Percentiles rank a stretch among this genome's conserved stretches.
phyloP scores from a whole-genome alignment of 92 coral and sea anemone species.

The Metridium senile region DNA sequence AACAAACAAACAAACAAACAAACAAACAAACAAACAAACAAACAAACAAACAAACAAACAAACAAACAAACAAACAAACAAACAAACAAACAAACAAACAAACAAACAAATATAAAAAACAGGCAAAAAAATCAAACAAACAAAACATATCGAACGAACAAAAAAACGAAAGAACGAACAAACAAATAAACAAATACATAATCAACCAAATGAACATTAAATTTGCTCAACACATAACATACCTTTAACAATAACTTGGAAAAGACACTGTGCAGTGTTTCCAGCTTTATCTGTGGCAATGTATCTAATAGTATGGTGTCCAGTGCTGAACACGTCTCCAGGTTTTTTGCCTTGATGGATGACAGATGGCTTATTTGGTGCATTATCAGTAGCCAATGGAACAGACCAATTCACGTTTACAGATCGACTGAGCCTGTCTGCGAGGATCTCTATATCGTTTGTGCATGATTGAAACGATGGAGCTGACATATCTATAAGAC shows the following conservation, averaged over 20 bases:
- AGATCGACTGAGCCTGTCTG: slow-evolving; percentile 19
- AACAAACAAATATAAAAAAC: no score
- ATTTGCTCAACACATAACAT: no score
- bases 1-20: no score
- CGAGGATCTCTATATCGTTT: slow-evolving; percentile 4
- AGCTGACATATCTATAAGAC: slow-evolving; percentile 19
- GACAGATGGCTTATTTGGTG: slow-evolving; percentile 27
- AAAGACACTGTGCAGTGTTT: slow-evolving; percentile 49
- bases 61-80: no score
- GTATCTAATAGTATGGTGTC: slow-evolving; percentile 52
- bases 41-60: no score
- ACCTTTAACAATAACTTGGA: slow-evolving; percentile 36
- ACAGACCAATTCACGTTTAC: slow-evolving; percentile 10
- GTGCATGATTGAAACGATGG: slow-evolving; percentile 38
- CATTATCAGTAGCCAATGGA: slow-evolving; percentile 44
- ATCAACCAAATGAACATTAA: no score
- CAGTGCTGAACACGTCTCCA: slow-evolving; percentile 47
- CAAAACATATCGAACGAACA: no score
- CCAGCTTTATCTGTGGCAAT: slow-evolving; percentile 54
- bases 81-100: no score
- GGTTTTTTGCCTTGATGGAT: slow-evolving; percentile 43
- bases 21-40: no score
- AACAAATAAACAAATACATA: no score
- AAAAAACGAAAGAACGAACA: no score
- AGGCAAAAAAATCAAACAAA: no score